These are phyloP conservation scores for Pseudopleuronectes americanus DNA, from an alignment of 2,797 vertebrate genomes.

Conservation along the genomic window DNA sequence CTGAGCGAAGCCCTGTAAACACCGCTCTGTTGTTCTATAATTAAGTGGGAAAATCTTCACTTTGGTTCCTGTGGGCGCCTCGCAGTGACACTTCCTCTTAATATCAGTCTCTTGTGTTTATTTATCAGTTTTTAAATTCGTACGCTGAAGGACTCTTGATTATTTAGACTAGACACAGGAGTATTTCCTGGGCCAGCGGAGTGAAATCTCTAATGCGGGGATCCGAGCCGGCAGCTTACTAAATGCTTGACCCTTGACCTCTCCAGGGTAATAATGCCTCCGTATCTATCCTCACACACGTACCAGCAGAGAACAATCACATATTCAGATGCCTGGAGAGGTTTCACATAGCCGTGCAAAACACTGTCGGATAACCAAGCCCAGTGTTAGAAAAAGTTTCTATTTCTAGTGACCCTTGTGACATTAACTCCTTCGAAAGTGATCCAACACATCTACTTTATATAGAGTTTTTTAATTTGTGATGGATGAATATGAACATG, in stretches of 20 bases:
- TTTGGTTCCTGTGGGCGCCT: constrained; percentile 69
- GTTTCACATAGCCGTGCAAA: constrained; percentile 59
- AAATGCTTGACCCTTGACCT: constrained; percentile 86
- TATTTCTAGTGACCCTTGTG: constrained; percentile 23
- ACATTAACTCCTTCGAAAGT: constrained; percentile 21
- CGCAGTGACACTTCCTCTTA: constrained; percentile 68
- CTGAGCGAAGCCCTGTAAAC: constrained; percentile 64
- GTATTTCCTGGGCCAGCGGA: constrained; percentile 81
- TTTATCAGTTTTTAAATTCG: constrained; percentile 85
- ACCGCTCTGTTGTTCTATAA: constrained; percentile 67
- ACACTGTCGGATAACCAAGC: constrained; percentile 45
- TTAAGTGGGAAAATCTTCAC: constrained; percentile 75
- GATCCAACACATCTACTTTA: constrained; percentile 7
- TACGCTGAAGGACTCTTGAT: constrained; percentile 85
- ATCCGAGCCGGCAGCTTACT: constrained; percentile 82
- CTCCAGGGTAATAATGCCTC: constrained; percentile 86
- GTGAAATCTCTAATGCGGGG: constrained; percentile 80
- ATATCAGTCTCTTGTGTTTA: constrained; percentile 83
- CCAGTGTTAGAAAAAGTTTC: constrained; percentile 36
- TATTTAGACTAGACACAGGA: constrained; percentile 84
- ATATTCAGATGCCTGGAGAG: constrained; percentile 75
- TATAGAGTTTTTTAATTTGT: constrained; percentile 20
- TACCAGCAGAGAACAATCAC: constrained; percentile 76
- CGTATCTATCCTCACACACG: constrained; percentile 81
- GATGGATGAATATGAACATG: constrained; percentile 15